These are phyloP conservation scores for Cichladusa arquata DNA, from an alignment of 2,113 vertebrate species.

Conservation along the genomic window DNA sequence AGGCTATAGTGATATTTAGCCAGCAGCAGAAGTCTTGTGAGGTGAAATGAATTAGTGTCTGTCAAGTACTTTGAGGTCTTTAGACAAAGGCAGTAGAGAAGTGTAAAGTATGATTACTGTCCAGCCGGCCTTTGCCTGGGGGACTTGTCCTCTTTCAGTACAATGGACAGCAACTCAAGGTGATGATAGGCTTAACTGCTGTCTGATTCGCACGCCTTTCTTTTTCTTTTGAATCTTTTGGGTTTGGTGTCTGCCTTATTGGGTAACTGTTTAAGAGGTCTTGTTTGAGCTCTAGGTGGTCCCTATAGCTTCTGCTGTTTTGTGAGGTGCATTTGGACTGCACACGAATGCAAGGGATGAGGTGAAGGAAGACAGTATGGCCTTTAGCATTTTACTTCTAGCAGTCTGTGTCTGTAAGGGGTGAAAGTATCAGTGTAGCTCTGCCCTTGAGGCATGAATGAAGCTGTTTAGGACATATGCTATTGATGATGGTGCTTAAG, in stretches of 20 bases:
- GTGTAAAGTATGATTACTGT: neutral
- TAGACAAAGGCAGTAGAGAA: neutral
- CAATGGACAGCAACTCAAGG: neutral
- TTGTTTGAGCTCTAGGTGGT: neutral
- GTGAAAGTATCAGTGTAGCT: neutral
- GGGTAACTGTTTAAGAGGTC: neutral
- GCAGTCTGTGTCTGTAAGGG: neutral
- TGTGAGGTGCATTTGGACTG: neutral
- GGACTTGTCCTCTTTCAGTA: neutral
- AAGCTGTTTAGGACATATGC: neutral
- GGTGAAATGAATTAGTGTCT: neutral
- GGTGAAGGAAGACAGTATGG: neutral
- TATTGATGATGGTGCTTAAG: neutral
- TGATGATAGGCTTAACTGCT: neutral
- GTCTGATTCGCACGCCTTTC: accelerated
- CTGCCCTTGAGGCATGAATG: neutral
- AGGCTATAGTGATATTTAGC: neutral
- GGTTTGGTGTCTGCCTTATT: neutral
- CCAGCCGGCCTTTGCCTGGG: neutral
- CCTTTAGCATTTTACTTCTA: constrained; percentile 12
- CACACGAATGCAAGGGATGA: neutral
- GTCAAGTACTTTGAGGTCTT: neutral
- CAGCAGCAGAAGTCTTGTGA: neutral
- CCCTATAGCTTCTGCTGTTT: neutral
- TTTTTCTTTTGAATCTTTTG: neutral